phyloP scores from a whole-genome alignment of 2,888 invertebrate species.

The Andrena trimmerana region DNA sequence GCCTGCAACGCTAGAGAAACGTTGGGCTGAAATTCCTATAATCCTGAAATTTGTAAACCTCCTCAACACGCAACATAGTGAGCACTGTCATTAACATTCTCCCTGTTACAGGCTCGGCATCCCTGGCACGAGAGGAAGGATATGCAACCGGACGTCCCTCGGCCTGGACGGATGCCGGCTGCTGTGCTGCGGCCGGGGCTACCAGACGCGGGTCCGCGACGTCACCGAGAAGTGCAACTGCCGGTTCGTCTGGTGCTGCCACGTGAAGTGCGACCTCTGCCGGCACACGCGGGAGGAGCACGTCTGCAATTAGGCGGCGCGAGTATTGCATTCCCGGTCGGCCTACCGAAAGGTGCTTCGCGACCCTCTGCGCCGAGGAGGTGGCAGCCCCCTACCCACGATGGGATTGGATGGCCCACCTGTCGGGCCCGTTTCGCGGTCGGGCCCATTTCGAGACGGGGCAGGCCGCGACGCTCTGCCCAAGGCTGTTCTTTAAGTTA shows the following conservation, averaged over 20 bases:
- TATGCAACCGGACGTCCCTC: slow-evolving; percentile 93
- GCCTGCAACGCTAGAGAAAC: no score
- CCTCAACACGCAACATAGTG: no score
- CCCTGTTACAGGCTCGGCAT: slow-evolving; percentile 89
- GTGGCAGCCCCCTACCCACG: slow-evolving; percentile 19
- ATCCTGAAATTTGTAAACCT: no score
- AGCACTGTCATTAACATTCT: background rate
- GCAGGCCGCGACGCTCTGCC: slow-evolving; percentile 45
- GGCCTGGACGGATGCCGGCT: slow-evolving; percentile 95
- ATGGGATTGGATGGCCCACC: slow-evolving; percentile 11
- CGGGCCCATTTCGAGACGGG: slow-evolving; percentile 15
- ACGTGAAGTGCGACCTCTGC: slow-evolving; percentile 94
- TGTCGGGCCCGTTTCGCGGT: slow-evolving; percentile 20
- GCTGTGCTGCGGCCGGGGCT: slow-evolving; percentile 95
- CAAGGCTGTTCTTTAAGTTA: slow-evolving; percentile 37
- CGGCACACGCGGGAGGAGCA: slow-evolving; percentile 92
- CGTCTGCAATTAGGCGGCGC: slow-evolving; percentile 90
- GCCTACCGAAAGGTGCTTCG: slow-evolving; percentile 64
- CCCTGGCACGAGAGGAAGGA: slow-evolving; percentile 92
- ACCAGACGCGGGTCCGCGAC: slow-evolving; percentile 93
- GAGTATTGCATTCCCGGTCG: slow-evolving; percentile 64
- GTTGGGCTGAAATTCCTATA: no score
- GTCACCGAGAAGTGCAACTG: slow-evolving; percentile 96
- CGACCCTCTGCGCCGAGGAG: slow-evolving; percentile 48
- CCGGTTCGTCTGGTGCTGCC: slow-evolving; percentile 96